Percentiles rank a stretch among this genome's conserved stretches.
Evolutionary conservation across 2,797 vertebrate species (phyloP).

Genomic region (Xiphophorus birchmanni): DNA sequence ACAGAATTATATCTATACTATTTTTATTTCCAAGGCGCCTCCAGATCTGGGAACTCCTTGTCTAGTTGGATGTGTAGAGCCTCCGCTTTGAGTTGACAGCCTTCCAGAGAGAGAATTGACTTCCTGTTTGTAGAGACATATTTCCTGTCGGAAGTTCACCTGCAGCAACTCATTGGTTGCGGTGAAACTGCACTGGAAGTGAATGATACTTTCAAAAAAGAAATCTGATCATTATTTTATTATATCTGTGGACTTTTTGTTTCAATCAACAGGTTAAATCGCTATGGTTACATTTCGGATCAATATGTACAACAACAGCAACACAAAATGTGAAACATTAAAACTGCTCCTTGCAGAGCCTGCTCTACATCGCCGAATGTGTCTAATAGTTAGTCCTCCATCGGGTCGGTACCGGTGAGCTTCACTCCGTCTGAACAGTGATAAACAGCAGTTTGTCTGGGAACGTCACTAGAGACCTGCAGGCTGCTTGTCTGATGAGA

Average conservation of each 20-base stretch:
- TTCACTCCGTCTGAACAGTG: conserved; percentile 19
- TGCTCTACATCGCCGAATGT: conserved; percentile 78
- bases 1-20: not conserved
- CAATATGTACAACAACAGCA: conserved; percentile 83
- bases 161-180: not conserved
- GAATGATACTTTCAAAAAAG: not conserved
- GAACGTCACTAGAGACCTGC: conserved; percentile 25
- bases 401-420: conserved; percentile 26
- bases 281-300: conserved; percentile 77
- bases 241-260: conserved; percentile 75
- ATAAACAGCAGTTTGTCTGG: conserved; percentile 27
- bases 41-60: not conserved
- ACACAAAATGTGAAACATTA: conserved; percentile 77
- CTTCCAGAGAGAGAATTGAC: not conserved
- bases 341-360: conserved; percentile 70
- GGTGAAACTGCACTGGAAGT: not conserved
- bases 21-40: not conserved
- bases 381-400: conserved; percentile 66
- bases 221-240: conserved; percentile 63
- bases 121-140: not conserved
- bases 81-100: not conserved
- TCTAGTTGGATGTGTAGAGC: not conserved
- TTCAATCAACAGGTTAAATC: conserved; percentile 79
- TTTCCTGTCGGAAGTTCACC: not conserved
- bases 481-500: not conserved